Base-by-base conservation (phyloP, 2,888 invertebrate species). In the Drosophila birchii region DNA sequence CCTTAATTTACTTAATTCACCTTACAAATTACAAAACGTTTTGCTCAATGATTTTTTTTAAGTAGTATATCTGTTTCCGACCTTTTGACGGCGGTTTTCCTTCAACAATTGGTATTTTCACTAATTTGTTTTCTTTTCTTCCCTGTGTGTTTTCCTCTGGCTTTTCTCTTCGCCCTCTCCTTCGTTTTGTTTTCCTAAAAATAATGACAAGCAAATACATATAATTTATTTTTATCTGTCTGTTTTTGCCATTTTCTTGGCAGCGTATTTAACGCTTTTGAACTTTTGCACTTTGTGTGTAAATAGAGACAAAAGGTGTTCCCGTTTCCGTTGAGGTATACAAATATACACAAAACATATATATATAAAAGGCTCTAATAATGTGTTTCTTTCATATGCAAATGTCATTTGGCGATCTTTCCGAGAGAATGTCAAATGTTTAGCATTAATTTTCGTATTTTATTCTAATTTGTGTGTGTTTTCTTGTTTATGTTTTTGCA, bases 261-360 rank as follows among this genome's bases (percentile, higher is more conserved):
- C 80, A 75, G 49, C 78, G 66, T 69, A 69, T 81, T 71, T 67
- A 60, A 60, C 59, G 59, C 81, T 76, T 77, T 70, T 85, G 85
- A 85, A 85, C 84, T 85, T 85, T 85, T 85, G 85, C 85, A 78
- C 87, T 85, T 77, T 61, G 76, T 76, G 76, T 76, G 83, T 76
- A 70, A 76, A 76, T 78, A 78, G 76, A 79, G 56, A 81, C 39
- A 34, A 59, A 79, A 83, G 75, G 57, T 77, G 78, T 60, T 68
- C 47, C 62, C 51, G 51, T 39, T 75, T 57, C 59, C 68, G 60
- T 53, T 57, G 53, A 34, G 9, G 9, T 14, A 18, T 5, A 34
- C 11, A 34, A 34, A 34, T 11, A 34, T 18, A 34, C 9, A n/a
- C 5, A n/a, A 16, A 12, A 14, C 11, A 34, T 12, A 14, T 3